A percentile compares a stretch with the other conserved stretches of the same genome.
These are phyloP conservation scores for Trichogramma pretiosum DNA, from an alignment of 1,140 invertebrate species.

Conservation along the genomic window DNA sequence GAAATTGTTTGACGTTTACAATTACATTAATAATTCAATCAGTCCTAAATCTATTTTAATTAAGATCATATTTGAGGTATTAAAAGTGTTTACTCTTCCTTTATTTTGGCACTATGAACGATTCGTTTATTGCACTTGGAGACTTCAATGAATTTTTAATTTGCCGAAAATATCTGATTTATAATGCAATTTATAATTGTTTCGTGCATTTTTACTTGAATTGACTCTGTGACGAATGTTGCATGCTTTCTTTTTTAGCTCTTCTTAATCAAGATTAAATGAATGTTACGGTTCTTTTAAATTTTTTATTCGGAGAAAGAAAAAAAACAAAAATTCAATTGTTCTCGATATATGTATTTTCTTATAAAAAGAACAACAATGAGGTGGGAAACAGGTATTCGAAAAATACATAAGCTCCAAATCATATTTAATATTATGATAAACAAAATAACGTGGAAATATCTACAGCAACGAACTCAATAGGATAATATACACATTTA, in stretches of 20 bases:
- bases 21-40: no score
- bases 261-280: conserved; percentile 9
- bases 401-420: conserved; percentile 23
- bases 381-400: conserved; percentile 20
- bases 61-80: no score
- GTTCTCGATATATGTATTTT: conserved; percentile 13
- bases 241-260: conserved; percentile 1
- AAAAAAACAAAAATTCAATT: conserved; percentile 10
- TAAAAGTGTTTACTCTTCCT: conserved; percentile 19
- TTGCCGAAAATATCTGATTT: no score
- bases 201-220: not conserved
- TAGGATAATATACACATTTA: conserved; percentile 38
- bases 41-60: no score
- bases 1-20: no score
- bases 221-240: conserved; percentile 5
- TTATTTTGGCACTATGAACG: conserved; percentile 21
- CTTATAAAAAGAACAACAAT: conserved; percentile 17
- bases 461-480: conserved; percentile 25
- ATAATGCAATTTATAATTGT: conserved; percentile 16
- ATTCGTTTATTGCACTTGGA: conserved; percentile 20
- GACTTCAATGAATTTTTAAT: conserved; percentile 18
- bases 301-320: conserved; percentile 2
- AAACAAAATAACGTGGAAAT: conserved; percentile 19
- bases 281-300: conserved; percentile 7
- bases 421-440: no score